Base-by-base conservation (phyloP, 2,888 invertebrate genomes). In the Muscina levida region DNA sequence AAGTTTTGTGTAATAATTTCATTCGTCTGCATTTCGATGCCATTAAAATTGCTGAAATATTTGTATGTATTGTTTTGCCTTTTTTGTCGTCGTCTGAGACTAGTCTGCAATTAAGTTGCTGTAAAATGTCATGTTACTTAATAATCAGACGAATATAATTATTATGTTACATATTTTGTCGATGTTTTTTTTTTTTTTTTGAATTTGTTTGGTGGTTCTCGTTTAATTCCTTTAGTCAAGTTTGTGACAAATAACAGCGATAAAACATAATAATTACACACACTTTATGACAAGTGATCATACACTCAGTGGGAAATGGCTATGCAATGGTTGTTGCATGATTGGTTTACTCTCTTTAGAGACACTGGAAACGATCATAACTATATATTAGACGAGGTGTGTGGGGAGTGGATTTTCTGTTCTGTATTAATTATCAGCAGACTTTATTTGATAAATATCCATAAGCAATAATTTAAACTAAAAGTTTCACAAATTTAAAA, bases 101-200 rank as follows among this genome's bases (percentile, higher is more conserved):
- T n/a, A n/a, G 42, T 19, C 39, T 62, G 62, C 62, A 62, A 62
- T 62, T 62, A 62, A 59, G 17, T 37, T 22, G 31, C 51, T 59
- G 59, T 59, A 37, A 59, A 62, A 42, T 42, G 62, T 62, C 62
- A 42, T 62, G 62, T 62, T 62, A 5, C 11, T 13, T 42, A 13
- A 19, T 19, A 19, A 11, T 10, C 62, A 42, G 15, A 59, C 57
- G n/a, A 39, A 15, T 37, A 59, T n/a, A 59, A 37, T 48, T 48
- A 48, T 48, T 15, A 48, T 48, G 53, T 53, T 53, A 24, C 13
- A 13, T n/a, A 6, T 37, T 37, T 48, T 48, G n/a, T 46, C 19
- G 48, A 3, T 31, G 31, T 5, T 31, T 31, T 31, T 31, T 31
- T 31, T 31, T 31, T 31, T 31, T 5, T 22, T 22, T 31, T 31